Conservation (phyloP, 2,888 invertebrate genomes). For the Athalia circularis region DNA sequence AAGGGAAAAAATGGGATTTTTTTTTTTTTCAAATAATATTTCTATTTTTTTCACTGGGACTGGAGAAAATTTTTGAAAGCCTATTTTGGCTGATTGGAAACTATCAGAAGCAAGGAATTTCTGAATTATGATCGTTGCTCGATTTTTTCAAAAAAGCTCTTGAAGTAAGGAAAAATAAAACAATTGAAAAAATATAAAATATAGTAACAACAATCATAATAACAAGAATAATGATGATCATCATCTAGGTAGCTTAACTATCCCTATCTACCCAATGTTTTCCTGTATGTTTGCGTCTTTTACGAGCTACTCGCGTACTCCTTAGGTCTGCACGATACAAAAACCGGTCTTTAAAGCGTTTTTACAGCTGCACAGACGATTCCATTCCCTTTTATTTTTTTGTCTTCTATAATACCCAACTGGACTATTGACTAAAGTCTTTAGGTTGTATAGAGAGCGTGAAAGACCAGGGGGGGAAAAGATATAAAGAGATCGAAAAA, state of each 20-base stretch:
- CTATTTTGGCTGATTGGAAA: conserved; percentile 23
- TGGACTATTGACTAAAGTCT: background rate
- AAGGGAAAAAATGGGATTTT: background rate
- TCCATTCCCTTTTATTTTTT: background rate
- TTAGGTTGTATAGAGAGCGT: too few species aligned
- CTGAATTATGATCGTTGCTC: background rate
- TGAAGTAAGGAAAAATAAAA: background rate
- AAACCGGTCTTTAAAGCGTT: conserved; percentile 18
- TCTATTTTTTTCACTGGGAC: background rate
- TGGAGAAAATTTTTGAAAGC: conserved; percentile 1
- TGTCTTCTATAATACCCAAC: background rate
- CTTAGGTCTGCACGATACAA: background rate
- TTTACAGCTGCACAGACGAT: conserved; percentile 10
- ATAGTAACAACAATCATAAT: too few species aligned
- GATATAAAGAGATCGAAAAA: too few species aligned
- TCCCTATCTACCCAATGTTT: background rate
- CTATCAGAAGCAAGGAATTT: conserved; percentile 2
- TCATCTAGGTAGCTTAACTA: background rate
- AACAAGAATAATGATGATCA: background rate
- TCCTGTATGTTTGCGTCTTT: conserved; percentile 10
- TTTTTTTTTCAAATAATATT: too few species aligned
- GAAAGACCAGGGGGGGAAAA: too few species aligned
- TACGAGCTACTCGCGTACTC: background rate
- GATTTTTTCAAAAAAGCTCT: background rate
- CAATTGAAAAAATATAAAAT: background rate